Conservation (phyloP, 2,888 invertebrate genomes). For the Brenthis ino region DNA sequence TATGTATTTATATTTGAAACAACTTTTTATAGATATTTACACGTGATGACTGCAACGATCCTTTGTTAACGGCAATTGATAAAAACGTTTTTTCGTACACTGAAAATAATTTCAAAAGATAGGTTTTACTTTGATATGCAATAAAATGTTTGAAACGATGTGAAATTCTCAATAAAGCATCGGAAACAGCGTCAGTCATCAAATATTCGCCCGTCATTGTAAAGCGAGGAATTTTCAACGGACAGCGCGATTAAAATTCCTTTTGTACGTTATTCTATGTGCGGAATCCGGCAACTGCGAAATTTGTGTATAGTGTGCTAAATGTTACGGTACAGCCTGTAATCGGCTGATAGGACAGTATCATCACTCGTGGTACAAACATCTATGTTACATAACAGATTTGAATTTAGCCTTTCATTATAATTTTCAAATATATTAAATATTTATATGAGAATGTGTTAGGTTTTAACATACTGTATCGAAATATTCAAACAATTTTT, state of each 20-base stretch:
- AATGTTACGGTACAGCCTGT: neutral
- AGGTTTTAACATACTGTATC: no score
- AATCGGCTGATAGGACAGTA: neutral
- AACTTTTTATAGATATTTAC: no score
- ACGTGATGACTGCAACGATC: neutral
- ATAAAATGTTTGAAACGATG: conserved; percentile 15
- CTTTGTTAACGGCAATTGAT: neutral
- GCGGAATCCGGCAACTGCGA: conserved; percentile 11
- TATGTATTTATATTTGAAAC: no score
- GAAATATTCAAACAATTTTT: no score
- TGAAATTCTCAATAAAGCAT: conserved; percentile 24
- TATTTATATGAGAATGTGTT: no score
- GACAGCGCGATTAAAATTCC: conserved; percentile 37
- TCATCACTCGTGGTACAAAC: no score
- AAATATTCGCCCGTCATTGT: conserved; percentile 33
- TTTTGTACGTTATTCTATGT: conserved; percentile 33
- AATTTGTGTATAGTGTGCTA: conserved; percentile 9
- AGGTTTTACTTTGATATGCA: neutral
- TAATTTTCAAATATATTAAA: no score
- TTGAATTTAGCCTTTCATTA: no score
- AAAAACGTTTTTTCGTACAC: neutral
- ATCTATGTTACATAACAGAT: no score
- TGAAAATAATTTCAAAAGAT: neutral
- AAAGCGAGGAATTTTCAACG: conserved; percentile 34
- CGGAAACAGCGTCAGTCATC: conserved; percentile 17